phyloP scores from a whole-genome alignment of 2,797 vertebrate genomes.

The Tauraco hartlaubi region DNA sequence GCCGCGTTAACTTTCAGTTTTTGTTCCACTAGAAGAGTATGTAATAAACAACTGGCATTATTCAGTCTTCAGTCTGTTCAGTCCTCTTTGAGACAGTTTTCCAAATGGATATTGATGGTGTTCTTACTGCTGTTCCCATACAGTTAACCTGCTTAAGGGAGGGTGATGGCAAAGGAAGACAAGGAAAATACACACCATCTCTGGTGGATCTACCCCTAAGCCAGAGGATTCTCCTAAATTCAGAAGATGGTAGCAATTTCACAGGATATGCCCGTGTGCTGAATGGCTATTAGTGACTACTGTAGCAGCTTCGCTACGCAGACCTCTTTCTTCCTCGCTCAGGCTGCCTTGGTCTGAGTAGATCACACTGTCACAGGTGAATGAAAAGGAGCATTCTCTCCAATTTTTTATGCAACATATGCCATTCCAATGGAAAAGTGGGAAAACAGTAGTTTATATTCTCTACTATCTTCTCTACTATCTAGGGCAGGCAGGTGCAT shows the following conservation, averaged over 20 bases:
- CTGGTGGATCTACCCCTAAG: not conserved
- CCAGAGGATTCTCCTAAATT: not conserved
- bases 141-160: not conserved
- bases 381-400: not conserved
- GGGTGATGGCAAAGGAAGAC: not conserved
- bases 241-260: fast-evolving
- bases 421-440: not conserved
- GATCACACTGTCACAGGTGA: not conserved
- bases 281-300: not conserved
- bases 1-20: not conserved
- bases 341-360: not conserved
- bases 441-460: not conserved
- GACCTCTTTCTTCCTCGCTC: not conserved
- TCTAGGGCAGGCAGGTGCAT: not conserved
- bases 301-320: not conserved
- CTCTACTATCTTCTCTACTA: not conserved
- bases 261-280: not conserved
- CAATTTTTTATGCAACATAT: not conserved
- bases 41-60: not conserved
- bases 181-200: not conserved
- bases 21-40: not conserved
- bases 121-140: not conserved
- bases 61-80: not conserved
- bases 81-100: not conserved
- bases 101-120: not conserved